phyloP scores from a whole-genome alignment of 2,888 invertebrate genomes.

The Eupithecia subfuscata region DNA sequence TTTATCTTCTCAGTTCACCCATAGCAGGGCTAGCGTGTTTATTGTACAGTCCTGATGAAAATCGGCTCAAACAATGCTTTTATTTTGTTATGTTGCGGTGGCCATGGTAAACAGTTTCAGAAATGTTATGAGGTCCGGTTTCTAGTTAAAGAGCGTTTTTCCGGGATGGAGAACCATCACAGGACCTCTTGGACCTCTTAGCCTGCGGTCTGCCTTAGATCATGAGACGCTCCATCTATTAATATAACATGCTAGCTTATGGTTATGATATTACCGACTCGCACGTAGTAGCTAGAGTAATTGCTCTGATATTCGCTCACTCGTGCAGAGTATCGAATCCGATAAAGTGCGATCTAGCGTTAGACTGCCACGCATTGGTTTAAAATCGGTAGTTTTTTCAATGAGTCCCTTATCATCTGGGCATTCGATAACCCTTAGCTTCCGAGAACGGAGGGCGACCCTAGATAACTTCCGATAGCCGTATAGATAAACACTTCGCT shows the following conservation, averaged over 20 bases:
- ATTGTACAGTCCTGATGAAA: background rate
- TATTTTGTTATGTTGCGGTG: background rate
- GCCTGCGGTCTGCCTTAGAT: background rate
- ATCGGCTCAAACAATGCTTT: background rate
- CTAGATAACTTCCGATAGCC: conserved; percentile 58
- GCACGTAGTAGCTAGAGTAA: background rate
- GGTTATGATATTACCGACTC: background rate
- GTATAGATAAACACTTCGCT: conserved; percentile 45
- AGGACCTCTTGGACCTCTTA: background rate
- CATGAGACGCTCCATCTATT: background rate
- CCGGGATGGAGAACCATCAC: background rate
- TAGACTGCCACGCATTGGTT: conserved; percentile 6
- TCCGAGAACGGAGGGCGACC: conserved; percentile 61
- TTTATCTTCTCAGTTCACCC: background rate
- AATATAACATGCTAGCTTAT: background rate
- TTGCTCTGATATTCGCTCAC: background rate
- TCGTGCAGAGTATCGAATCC: background rate
- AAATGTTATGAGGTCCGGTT: background rate
- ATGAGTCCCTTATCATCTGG: conserved; percentile 23
- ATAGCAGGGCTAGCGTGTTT: background rate
- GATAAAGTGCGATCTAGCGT: background rate
- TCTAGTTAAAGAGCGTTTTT: background rate
- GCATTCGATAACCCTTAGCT: conserved; percentile 59
- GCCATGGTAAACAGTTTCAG: background rate
- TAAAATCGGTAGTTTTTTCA: conserved; percentile 31